Evolutionary conservation across 1,140 invertebrate species (phyloP).

Genomic region (Zaprionus nigranus): DNA sequence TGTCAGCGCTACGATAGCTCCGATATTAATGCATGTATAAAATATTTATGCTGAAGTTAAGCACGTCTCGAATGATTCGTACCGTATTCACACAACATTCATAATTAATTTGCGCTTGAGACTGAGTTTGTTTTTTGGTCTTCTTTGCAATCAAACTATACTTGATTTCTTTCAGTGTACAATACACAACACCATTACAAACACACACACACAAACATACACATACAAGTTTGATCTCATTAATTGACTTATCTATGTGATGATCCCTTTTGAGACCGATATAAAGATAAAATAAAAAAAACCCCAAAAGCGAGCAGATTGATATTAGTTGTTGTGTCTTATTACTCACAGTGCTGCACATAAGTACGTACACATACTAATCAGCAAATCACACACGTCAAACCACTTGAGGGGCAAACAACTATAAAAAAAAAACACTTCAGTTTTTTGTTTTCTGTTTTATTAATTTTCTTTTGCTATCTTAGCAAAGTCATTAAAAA

Average conservation of each 20-base stretch:
- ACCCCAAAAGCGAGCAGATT: slow-evolving; percentile 35
- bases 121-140: slow-evolving; percentile 10
- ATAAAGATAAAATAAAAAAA: slow-evolving; percentile 5
- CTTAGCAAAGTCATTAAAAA: slow-evolving; percentile 39
- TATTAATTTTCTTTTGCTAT: slow-evolving; percentile 23
- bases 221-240: slow-evolving; percentile 68
- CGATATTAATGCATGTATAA: slow-evolving; percentile 2
- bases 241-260: slow-evolving; percentile 68
- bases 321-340: slow-evolving; percentile 18
- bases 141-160: not conserved
- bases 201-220: slow-evolving; percentile 3
- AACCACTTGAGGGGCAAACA: slow-evolving; percentile 8
- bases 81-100: not conserved
- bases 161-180: not conserved
- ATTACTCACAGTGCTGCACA: slow-evolving; percentile 29
- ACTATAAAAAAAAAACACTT: slow-evolving; percentile 19
- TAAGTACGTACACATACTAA: slow-evolving; percentile 43
- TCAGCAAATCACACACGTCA: slow-evolving; percentile 30
- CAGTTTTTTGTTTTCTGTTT: slow-evolving; percentile 18
- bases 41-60: not conserved
- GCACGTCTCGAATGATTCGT: not conserved
- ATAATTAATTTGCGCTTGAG: not conserved
- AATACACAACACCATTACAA: not conserved
- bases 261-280: slow-evolving; percentile 23
- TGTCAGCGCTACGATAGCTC: not conserved